phyloP scores from a whole-genome alignment of 2,888 invertebrate genomes.

The Drosophila maculinotata region DNA sequence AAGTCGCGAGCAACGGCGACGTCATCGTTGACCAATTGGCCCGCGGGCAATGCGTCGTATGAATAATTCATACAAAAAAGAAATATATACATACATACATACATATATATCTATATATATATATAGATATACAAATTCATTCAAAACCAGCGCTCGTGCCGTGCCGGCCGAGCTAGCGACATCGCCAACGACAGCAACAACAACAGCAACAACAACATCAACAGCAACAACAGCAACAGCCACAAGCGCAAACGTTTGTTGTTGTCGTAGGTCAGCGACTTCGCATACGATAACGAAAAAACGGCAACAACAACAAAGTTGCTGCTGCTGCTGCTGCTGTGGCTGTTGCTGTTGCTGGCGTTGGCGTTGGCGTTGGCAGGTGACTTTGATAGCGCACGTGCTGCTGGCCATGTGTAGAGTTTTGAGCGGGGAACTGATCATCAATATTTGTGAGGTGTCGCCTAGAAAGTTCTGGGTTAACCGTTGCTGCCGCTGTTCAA shows the following conservation, averaged over 20 bases:
- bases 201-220: not conserved
- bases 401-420: slow-evolving; percentile 19
- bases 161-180: slow-evolving; percentile 20
- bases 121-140: slow-evolving; percentile 57
- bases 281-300: slow-evolving; percentile 47
- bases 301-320: slow-evolving; percentile 7
- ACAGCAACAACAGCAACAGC: slow-evolving; percentile 2
- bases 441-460: not conserved
- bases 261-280: slow-evolving; percentile 73
- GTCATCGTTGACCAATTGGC: slow-evolving; percentile 42
- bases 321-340: not conserved
- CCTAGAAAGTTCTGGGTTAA: slow-evolving; percentile 14
- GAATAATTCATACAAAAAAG: slow-evolving; percentile 61
- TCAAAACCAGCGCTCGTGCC: slow-evolving; percentile 40
- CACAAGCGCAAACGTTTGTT: slow-evolving; percentile 26
- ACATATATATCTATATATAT: no score
- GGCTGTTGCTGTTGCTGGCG: not conserved
- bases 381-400: slow-evolving; percentile 35
- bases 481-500: not conserved
- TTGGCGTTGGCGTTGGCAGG: not conserved
- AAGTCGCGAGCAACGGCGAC: slow-evolving; percentile 41
- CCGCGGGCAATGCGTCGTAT: slow-evolving; percentile 63
- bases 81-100: no score
- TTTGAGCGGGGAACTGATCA: slow-evolving; percentile 6
- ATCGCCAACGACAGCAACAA: not conserved